These are phyloP conservation scores for Mycteria americana DNA, from an alignment of 2,797 vertebrate genomes.

Conservation along the genomic window DNA sequence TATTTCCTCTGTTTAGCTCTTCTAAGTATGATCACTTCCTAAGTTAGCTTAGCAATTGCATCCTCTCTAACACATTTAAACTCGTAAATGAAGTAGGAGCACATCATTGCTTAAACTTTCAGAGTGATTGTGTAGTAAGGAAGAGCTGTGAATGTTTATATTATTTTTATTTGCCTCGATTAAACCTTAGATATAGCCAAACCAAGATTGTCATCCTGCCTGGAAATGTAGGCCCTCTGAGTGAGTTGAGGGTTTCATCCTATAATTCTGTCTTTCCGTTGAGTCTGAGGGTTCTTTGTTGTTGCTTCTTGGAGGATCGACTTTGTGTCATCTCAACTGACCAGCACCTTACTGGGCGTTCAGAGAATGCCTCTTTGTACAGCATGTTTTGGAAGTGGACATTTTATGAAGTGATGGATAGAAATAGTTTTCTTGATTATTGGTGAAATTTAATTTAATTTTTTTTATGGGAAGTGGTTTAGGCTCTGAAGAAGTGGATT, in stretches of 20 bases:
- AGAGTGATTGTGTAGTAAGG: not conserved
- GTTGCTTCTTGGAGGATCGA: not conserved
- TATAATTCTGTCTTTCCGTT: not conserved
- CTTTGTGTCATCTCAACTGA: not conserved
- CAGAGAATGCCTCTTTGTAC: not conserved
- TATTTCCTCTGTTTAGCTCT: not conserved
- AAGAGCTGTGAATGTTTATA: not conserved
- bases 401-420: not conserved
- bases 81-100: not conserved
- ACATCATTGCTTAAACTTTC: rapidly evolving
- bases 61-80: not conserved
- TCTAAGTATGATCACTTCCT: not conserved
- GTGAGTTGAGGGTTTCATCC: not conserved
- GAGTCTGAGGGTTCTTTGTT: not conserved
- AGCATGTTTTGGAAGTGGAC: not conserved
- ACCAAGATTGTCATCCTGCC: not conserved
- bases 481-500: not conserved
- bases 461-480: not conserved
- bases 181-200: not conserved
- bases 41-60: not conserved
- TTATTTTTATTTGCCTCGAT: not conserved
- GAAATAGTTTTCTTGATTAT: not conserved
- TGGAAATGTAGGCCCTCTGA: not conserved
- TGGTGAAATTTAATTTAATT: not conserved
- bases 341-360: not conserved